Conservation (phyloP, 2,797 vertebrate genomes). For the Sebastes cheni region DNA sequence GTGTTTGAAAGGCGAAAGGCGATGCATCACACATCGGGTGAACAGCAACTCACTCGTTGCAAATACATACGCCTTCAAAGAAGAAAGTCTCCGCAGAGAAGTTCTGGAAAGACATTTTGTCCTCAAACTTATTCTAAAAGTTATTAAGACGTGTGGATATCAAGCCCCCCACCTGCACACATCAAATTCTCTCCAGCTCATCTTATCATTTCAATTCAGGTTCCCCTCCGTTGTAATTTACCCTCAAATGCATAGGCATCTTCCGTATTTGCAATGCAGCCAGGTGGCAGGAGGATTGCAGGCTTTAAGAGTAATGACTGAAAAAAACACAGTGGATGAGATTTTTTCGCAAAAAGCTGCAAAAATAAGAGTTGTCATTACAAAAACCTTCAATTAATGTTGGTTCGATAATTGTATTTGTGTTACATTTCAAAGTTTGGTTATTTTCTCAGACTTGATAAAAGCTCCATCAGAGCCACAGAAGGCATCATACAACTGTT, state of each 20-base stretch:
- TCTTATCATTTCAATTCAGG: constrained; percentile 13
- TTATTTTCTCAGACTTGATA: not conserved
- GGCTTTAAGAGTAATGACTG: not conserved
- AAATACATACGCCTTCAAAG: constrained; percentile 14
- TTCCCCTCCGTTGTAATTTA: constrained; percentile 2
- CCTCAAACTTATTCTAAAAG: constrained; percentile 30
- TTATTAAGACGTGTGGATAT: constrained; percentile 6
- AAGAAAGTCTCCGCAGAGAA: not conserved
- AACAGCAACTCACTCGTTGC: not conserved
- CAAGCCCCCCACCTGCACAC: not conserved
- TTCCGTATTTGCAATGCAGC: not conserved
- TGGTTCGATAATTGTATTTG: not conserved
- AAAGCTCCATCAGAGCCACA: no score
- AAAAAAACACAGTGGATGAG: not conserved
- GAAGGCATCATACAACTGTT: no score
- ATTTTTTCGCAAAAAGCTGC: not conserved
- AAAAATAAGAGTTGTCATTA: not conserved
- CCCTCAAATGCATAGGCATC: not conserved
- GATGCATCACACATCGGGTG: not conserved
- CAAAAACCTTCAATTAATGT: not conserved
- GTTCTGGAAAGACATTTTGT: constrained; percentile 33
- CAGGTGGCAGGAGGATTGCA: not conserved
- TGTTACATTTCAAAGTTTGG: no score
- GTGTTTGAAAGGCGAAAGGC: constrained; percentile 17
- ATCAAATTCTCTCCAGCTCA: not conserved